Percentiles rank a stretch among this genome's conserved stretches.
These are phyloP conservation scores for Podarcis lilfordi DNA, from an alignment of 2,797 vertebrate species.

Conservation along the genomic window DNA sequence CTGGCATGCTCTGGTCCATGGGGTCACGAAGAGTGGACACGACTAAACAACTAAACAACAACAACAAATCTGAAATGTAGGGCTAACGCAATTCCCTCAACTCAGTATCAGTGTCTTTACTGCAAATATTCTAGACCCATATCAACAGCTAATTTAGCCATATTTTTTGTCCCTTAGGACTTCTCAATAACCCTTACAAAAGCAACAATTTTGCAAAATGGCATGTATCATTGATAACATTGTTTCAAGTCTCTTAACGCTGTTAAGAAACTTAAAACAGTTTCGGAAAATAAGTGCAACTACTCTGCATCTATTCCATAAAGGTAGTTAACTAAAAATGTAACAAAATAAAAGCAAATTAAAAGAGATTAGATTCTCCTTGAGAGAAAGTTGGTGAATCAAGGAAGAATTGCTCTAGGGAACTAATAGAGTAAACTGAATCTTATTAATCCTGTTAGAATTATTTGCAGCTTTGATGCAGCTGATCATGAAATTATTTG, in stretches of 20 bases:
- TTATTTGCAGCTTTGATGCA: neutral
- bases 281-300: neutral
- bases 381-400: neutral
- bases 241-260: constrained; percentile 53
- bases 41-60: too few species aligned
- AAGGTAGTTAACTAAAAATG: neutral
- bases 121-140: constrained; percentile 61
- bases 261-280: constrained; percentile 1
- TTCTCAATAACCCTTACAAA: constrained; percentile 65
- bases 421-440: neutral
- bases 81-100: constrained; percentile 66
- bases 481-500: neutral
- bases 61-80: neutral
- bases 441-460: neutral
- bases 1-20: too few species aligned
- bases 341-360: neutral
- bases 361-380: neutral
- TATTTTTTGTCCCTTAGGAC: constrained; percentile 64
- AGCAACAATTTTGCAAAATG: constrained; percentile 61
- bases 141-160: constrained; percentile 64
- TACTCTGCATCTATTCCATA: neutral
- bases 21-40: too few species aligned
- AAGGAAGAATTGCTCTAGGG: too few species aligned
- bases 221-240: constrained; percentile 43
- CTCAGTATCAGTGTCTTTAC: constrained; percentile 55